Conservation (phyloP, 1,140 invertebrate genomes). For the Lordiphosa stackelbergi region DNA sequence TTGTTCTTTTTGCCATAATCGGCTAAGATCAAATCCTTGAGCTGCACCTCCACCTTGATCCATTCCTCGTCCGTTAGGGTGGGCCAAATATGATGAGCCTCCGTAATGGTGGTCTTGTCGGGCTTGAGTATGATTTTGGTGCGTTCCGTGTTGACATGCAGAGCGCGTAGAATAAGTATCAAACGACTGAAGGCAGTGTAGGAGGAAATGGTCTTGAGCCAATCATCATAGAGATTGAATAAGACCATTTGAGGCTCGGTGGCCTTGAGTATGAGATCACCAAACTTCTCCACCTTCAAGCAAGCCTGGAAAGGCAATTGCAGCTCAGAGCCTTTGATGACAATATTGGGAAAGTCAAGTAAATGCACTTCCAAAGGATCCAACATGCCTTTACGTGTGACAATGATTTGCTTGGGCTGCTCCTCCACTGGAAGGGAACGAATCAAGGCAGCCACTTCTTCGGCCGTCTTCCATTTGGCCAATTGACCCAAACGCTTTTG, state of each 20-base stretch:
- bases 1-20: conserved; percentile 99
- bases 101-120: conserved; percentile 98
- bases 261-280: conserved; percentile 98
- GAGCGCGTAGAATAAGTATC: conserved; percentile 96
- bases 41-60: conserved; percentile 99
- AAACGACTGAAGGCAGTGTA: conserved; percentile 98
- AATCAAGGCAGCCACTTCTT: conserved; percentile 99
- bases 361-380: conserved; percentile 99
- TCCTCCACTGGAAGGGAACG: conserved; percentile 99
- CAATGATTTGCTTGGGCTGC: conserved; percentile 99
- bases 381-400: conserved; percentile 99
- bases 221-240: conserved; percentile 99
- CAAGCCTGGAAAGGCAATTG: conserved; percentile 98
- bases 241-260: conserved; percentile 99
- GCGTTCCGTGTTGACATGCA: conserved; percentile 99
- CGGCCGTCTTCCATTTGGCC: conserved; percentile 99
- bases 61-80: conserved; percentile 98
- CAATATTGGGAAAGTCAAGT: conserved; percentile 99
- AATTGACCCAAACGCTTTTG: conserved; percentile 94
- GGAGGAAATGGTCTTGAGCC: conserved; percentile 97
- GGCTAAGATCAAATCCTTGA: conserved; percentile 98
- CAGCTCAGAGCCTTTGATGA: conserved; percentile 99
- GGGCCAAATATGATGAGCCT: conserved; percentile 99
- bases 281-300: conserved; percentile 99
- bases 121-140: conserved; percentile 99